Conservation (phyloP, 2,797 vertebrate genomes). For the Sandelia bainsii region DNA sequence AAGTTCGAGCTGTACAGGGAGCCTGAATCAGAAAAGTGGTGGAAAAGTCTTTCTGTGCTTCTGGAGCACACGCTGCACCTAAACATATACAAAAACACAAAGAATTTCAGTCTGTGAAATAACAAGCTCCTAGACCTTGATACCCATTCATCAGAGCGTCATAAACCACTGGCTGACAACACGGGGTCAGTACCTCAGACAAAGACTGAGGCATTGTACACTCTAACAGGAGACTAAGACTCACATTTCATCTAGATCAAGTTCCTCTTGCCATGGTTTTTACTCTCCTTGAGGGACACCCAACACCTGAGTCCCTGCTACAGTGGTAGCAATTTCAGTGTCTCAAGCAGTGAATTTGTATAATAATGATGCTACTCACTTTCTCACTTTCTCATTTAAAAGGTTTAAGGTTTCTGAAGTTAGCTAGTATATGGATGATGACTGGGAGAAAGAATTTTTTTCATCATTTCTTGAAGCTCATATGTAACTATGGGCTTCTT, state of each 20-base stretch:
- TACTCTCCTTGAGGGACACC: conserved; percentile 62
- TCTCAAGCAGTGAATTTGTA: conserved; percentile 45
- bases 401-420: conserved; percentile 8
- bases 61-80: conserved; percentile 88
- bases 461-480: not conserved
- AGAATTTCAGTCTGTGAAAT: conserved; percentile 19
- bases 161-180: conserved; percentile 28
- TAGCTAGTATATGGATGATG: not conserved
- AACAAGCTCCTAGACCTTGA: conserved; percentile 37
- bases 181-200: conserved; percentile 24
- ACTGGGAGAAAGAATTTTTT: not conserved
- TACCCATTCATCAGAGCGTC: conserved; percentile 15
- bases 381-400: conserved; percentile 39
- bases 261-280: conserved; percentile 59
- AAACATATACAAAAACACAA: conserved; percentile 54
- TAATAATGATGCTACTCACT: conserved; percentile 42
- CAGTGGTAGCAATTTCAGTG: conserved; percentile 32
- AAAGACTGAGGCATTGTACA: conserved; percentile 30
- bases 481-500: conserved; percentile 2
- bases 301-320: conserved; percentile 62
- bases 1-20: conserved; percentile 78
- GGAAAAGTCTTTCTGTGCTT: conserved; percentile 83
- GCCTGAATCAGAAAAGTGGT: conserved; percentile 68
- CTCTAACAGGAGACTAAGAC: conserved; percentile 23
- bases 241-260: conserved; percentile 77